A percentile compares a stretch with the other conserved stretches of the same genome.
phyloP scores from a whole-genome alignment of 2,113 vertebrate species.

The Theristicus caerulescens region DNA sequence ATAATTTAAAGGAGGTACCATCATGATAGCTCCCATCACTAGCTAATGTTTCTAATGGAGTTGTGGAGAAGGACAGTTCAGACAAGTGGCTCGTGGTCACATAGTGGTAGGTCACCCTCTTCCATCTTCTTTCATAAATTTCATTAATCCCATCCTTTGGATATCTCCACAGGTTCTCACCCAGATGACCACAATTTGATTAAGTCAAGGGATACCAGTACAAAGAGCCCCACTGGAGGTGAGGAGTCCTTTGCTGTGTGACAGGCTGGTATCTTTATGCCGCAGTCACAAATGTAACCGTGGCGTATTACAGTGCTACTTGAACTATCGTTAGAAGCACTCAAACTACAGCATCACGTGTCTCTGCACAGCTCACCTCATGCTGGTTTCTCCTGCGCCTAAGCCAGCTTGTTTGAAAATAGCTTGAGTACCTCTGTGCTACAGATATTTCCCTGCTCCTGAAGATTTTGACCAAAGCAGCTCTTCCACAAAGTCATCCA shows the following conservation, averaged over 20 bases:
- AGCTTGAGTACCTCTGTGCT: not conserved
- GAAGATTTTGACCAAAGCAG: not conserved
- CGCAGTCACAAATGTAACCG: not conserved
- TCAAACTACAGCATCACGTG: not conserved
- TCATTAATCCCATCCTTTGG: not conserved
- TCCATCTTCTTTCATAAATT: not conserved
- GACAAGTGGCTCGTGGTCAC: not conserved
- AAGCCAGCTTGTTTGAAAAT: not conserved
- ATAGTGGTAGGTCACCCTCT: not conserved
- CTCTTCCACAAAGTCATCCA: not conserved
- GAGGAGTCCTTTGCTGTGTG: not conserved
- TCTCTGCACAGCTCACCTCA: not conserved
- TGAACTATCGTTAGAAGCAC: not conserved
- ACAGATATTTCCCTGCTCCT: not conserved
- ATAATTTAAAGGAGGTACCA: not conserved
- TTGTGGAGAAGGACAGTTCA: not conserved
- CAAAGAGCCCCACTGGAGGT: not conserved
- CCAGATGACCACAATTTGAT: not conserved
- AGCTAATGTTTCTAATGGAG: not conserved
- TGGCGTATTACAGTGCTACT: not conserved
- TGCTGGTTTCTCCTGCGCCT: not conserved
- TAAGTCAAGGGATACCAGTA: not conserved
- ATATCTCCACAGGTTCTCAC: not conserved
- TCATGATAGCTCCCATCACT: not conserved
- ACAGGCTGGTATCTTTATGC: not conserved